These are phyloP conservation scores for Chlorospingus flavigularis DNA, from an alignment of 2,797 vertebrate genomes.

Conservation along the genomic window DNA sequence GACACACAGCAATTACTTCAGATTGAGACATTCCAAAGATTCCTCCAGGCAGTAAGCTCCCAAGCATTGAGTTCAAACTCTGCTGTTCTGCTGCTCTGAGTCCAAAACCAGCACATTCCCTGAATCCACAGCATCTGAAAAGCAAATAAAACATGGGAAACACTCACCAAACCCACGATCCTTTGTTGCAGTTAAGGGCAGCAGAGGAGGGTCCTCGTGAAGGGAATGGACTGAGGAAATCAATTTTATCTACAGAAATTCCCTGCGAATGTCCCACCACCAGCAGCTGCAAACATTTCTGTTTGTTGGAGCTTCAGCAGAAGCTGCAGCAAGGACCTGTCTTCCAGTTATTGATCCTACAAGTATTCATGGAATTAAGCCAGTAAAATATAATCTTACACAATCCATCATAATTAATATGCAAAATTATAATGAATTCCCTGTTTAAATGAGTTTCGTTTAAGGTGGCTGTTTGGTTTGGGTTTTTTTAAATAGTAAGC, in stretches of 20 bases:
- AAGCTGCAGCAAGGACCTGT: not conserved
- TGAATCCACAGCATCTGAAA: not conserved
- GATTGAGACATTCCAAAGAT: not conserved
- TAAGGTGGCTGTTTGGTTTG: not conserved
- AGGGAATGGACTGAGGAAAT: not conserved
- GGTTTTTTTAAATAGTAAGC: not conserved
- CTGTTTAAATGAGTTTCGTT: not conserved
- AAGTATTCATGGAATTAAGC: not conserved
- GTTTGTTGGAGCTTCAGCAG: rapidly evolving
- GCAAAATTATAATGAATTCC: not conserved
- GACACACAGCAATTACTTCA: not conserved
- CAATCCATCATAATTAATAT: not conserved
- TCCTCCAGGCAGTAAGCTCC: not conserved
- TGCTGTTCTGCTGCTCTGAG: not conserved
- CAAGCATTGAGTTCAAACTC: rapidly evolving
- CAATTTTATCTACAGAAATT: not conserved
- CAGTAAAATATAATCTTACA: not conserved
- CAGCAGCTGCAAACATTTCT: not conserved
- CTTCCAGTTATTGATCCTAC: not conserved
- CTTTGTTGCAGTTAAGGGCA: not conserved
- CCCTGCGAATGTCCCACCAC: rapidly evolving
- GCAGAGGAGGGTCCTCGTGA: not conserved
- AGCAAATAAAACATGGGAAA: not conserved
- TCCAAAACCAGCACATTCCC: not conserved
- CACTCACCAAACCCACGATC: not conserved